A percentile compares a stretch with the other conserved stretches of the same genome.
phyloP scores from a whole-genome alignment of 2,797 vertebrate genomes.

The Jordanella pulchra region DNA sequence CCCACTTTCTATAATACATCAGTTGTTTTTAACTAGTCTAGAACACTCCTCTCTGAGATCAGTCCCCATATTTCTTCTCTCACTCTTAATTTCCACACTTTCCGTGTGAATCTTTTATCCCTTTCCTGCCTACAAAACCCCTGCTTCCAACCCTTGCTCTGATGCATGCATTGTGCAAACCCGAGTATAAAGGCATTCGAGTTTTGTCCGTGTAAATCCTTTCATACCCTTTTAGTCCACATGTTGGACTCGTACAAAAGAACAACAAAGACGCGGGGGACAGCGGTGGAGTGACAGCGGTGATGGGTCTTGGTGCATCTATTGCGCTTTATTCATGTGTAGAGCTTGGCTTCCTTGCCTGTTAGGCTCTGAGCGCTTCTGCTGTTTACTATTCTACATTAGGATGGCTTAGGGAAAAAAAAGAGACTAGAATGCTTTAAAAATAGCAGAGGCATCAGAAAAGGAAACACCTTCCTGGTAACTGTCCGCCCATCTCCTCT shows the following conservation, averaged over 20 bases:
- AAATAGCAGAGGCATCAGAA: conserved; percentile 1
- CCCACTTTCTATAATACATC: not conserved
- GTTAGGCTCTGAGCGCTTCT: conserved; percentile 32
- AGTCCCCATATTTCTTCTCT: conserved; percentile 1
- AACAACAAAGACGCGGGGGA: conserved; percentile 74
- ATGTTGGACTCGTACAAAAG: conserved; percentile 72
- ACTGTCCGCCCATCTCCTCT: conserved; percentile 9
- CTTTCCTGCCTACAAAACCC: conserved; percentile 34
- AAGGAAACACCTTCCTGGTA: conserved; percentile 6
- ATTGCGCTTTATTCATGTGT: conserved; percentile 33
- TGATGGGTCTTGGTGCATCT: conserved; percentile 58
- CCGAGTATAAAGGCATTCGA: conserved; percentile 72
- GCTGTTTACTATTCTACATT: conserved; percentile 20
- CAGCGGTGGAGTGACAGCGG: conserved; percentile 73
- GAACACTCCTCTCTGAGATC: not conserved
- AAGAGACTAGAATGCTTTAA: not conserved
- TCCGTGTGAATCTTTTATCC: conserved; percentile 23
- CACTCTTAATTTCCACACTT: conserved; percentile 38
- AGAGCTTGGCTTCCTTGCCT: conserved; percentile 46
- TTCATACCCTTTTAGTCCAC: conserved; percentile 71
- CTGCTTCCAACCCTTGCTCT: conserved; percentile 33
- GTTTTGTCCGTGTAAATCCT: conserved; percentile 73
- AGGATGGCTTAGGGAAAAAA: not conserved
- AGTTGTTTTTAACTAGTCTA: not conserved
- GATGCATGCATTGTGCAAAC: conserved; percentile 60